Evolutionary conservation across 2,888 invertebrate genomes (phyloP), one percentile per base, ranked within the genome.

Genomic region (Dioctria rufipes): DNA sequence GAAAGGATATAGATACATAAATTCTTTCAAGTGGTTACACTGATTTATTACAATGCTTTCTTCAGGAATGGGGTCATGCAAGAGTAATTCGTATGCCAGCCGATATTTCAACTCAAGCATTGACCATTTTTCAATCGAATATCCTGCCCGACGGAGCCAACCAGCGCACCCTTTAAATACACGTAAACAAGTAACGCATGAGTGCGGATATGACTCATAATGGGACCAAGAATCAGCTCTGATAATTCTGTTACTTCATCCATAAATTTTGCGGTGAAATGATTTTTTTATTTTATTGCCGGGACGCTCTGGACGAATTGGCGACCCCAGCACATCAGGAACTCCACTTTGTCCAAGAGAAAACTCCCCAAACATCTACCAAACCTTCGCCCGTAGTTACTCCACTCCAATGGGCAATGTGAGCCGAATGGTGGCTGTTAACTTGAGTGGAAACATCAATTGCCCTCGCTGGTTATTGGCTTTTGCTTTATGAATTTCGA

Each of bases 401-500:
- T 66, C 4, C 66, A 66, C 11, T 43, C 46, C 11, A 43, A 6
- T 5, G 43, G 43, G 46, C 66, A 42, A 42, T 43, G 66, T 66
- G 46, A 43, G 37, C 46, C 13, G 43, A 13, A 66, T 71, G 78
- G 63, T 78, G 73, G 63, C 65, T 78, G 78, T 63, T 78, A 78
- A 81, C 71, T 81, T 81, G 67, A 69, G 78, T 71, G 81, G 81
- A 81, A 81, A 81, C 78, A 81, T 81, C 78, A 81, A 81, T 81
- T 71, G 78, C 71, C 81, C 73, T 78, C 51, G 69, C 65, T 78
- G 81, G 81, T 78, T 78, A 81, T 81, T 78, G 81, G 71, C 71
- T 71, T 63, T 78, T 71, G 81, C 78, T 78, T 78, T 81, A 81
- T 81, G 81, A 78, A 78, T 81, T 78, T 81, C 81, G 78, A 81